A percentile compares a stretch with the other conserved stretches of the same genome.
These are phyloP conservation scores for Apogon hyalosoma DNA, from an alignment of 2,797 vertebrate species.

Conservation along the genomic window DNA sequence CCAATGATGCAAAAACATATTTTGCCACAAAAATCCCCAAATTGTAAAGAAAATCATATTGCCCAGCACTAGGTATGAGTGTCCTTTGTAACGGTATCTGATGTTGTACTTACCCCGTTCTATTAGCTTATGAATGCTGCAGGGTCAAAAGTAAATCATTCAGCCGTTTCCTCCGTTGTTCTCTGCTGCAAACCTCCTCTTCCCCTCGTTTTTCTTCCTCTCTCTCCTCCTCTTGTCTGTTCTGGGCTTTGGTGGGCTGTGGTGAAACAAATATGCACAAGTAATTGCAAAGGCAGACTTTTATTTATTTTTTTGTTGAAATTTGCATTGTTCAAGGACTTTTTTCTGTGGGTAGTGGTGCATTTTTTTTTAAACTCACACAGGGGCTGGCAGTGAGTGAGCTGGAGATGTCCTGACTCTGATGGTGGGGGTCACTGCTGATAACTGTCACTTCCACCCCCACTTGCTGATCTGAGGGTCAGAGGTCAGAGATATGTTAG, in stretches of 20 bases:
- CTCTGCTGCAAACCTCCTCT: constrained; percentile 84
- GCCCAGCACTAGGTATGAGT: neutral
- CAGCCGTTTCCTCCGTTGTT: constrained; percentile 90
- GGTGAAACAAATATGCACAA: constrained; percentile 50
- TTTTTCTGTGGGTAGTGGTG: constrained; percentile 15
- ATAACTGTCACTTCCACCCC: constrained; percentile 89
- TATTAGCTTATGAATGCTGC: constrained; percentile 91
- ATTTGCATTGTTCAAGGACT: constrained; percentile 28
- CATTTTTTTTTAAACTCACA: constrained; percentile 69
- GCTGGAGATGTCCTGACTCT: constrained; percentile 90
- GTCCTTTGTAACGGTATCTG: constrained; percentile 8
- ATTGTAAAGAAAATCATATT: no score
- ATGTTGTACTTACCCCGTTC: constrained; percentile 67
- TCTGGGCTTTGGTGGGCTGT: constrained; percentile 78
- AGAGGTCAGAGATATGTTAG: constrained; percentile 69
- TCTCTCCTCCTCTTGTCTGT: constrained; percentile 81
- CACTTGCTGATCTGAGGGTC: constrained; percentile 87
- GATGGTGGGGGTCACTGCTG: constrained; percentile 90
- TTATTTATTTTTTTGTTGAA: constrained; percentile 18
- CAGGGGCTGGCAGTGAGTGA: constrained; percentile 89
- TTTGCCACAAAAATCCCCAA: no score
- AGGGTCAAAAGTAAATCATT: constrained; percentile 93
- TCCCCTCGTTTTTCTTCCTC: constrained; percentile 78
- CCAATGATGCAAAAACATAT: no score
- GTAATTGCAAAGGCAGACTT: constrained; percentile 66